These are phyloP conservation scores for Pentalonia nigronervosa DNA, from an alignment of 1,140 invertebrate genomes.

Conservation along the genomic window DNA sequence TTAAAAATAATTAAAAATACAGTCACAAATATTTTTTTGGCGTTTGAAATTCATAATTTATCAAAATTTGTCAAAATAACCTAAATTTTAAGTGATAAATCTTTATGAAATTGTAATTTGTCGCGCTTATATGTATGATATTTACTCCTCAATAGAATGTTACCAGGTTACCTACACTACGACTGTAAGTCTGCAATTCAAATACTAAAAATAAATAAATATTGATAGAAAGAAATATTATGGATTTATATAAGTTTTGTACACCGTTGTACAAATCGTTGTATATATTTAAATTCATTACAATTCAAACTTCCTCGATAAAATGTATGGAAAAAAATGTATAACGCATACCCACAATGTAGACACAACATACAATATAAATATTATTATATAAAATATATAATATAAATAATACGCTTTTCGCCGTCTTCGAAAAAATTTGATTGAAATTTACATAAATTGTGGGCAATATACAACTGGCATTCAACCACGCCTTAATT, in stretches of 20 bases:
- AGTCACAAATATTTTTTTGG: too few relatives aligned
- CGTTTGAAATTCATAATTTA: neutral
- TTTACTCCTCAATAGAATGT: neutral
- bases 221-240: neutral
- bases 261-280: neutral
- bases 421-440: neutral
- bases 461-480: neutral
- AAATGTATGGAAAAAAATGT: neutral
- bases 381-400: neutral
- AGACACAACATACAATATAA: neutral
- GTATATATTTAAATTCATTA: neutral
- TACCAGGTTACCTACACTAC: too few relatives aligned
- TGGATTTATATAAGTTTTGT: neutral
- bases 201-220: neutral
- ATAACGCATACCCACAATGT: neutral
- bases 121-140: neutral
- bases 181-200: neutral
- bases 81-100: neutral
- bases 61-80: neutral
- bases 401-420: neutral
- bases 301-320: neutral
- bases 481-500: conserved; percentile 1
- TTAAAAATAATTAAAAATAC: neutral
- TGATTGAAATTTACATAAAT: neutral
- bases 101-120: neutral